These are phyloP conservation scores for Cotesia chilonis DNA, from an alignment of 1,140 invertebrate species.

Conservation along the genomic window DNA sequence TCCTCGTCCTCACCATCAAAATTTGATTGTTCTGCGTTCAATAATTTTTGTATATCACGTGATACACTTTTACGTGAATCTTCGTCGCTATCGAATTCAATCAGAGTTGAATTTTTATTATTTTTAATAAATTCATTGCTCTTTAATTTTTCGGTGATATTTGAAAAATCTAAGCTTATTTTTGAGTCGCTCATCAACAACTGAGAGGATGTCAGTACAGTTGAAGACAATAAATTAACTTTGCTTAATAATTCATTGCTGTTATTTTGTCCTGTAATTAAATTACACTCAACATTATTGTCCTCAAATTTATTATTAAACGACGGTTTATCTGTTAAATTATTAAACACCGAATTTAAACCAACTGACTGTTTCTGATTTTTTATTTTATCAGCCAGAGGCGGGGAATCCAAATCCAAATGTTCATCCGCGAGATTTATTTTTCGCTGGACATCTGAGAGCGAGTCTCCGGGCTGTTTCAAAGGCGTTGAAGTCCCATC, in stretches of 20 bases:
- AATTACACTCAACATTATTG: no score
- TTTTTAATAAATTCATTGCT: conserved; percentile 26
- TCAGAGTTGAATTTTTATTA: conserved; percentile 28
- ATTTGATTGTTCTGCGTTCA: conserved; percentile 49
- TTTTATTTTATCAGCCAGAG: conserved; percentile 7
- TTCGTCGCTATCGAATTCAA: conserved; percentile 53
- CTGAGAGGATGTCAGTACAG: neutral
- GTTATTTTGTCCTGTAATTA: no score
- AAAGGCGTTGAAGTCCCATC: conserved; percentile 46
- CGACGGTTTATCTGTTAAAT: no score
- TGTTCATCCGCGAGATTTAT: conserved; percentile 55
- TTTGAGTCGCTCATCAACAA: conserved; percentile 8
- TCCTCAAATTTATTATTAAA: neutral
- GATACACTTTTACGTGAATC: conserved; percentile 51
- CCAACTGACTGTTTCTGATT: neutral
- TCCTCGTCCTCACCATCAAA: conserved; percentile 34
- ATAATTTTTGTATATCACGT: conserved; percentile 48
- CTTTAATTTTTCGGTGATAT: conserved; percentile 40
- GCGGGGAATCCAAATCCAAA: conserved; percentile 51
- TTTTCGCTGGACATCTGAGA: conserved; percentile 45
- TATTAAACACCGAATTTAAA: no score
- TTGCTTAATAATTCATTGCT: neutral
- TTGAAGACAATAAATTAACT: neutral
- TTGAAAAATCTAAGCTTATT: conserved; percentile 38
- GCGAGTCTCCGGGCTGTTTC: conserved; percentile 23